Conservation (phyloP, 2,888 invertebrate genomes). For the Caradrina kadenii region DNA sequence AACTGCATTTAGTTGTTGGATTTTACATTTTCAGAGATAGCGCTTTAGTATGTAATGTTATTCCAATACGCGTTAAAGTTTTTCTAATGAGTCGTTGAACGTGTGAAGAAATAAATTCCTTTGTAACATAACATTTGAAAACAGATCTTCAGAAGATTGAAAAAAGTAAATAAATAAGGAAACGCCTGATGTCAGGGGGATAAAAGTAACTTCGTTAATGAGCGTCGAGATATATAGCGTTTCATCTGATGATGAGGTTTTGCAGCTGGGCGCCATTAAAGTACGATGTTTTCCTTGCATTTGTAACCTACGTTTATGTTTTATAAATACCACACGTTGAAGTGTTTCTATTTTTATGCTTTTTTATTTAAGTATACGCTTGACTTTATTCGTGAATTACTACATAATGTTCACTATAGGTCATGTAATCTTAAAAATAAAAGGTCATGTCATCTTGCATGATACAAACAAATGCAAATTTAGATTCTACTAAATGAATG, state of each 20-base stretch:
- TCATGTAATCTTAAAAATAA: slow-evolving; percentile 20
- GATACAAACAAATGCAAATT: not conserved
- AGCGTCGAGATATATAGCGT: slow-evolving; percentile 59
- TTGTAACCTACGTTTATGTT: slow-evolving; percentile 8
- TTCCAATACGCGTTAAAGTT: not conserved
- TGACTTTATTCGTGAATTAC: slow-evolving; percentile 9
- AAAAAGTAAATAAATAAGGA: slow-evolving; percentile 21
- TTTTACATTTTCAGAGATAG: slow-evolving; percentile 9
- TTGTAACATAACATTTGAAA: slow-evolving; percentile 14
- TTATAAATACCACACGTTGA: slow-evolving; percentile 20
- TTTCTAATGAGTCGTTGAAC: slow-evolving; percentile 2
- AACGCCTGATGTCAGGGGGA: slow-evolving; percentile 23
- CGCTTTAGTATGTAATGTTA: not conserved
- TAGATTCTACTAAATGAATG: not conserved
- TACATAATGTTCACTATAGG: slow-evolving; percentile 9
- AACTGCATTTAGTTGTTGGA: slow-evolving; percentile 13
- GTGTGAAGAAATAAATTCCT: not conserved
- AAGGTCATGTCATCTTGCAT: slow-evolving; percentile 23
- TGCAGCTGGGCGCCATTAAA: slow-evolving; percentile 57
- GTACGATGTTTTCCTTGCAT: slow-evolving; percentile 16
- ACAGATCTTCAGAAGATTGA: slow-evolving; percentile 4
- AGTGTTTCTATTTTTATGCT: slow-evolving; percentile 25
- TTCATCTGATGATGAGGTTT: slow-evolving; percentile 62
- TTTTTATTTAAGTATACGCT: slow-evolving; percentile 4
- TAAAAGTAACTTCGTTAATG: slow-evolving; percentile 62